Evolutionary conservation across 1,140 invertebrate genomes (phyloP).

Genomic region (Penaeus indicus): DNA sequence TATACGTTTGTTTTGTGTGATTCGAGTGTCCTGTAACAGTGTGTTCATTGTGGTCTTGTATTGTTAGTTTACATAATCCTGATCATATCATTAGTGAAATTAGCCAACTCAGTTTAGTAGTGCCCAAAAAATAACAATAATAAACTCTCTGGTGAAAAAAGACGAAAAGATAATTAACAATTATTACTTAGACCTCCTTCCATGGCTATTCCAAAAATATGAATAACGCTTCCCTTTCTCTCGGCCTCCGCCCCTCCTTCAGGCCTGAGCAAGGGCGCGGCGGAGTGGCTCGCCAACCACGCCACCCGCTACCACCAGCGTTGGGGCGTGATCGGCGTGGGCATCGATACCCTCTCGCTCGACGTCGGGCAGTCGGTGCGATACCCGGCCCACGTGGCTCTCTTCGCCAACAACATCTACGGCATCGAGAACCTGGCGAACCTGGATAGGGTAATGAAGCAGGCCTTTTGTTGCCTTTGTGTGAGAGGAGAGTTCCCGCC

Average conservation of each 20-base stretch:
- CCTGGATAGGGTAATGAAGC: slow-evolving; percentile 66
- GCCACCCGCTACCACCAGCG: slow-evolving; percentile 68
- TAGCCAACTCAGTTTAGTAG: no score
- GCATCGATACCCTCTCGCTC: slow-evolving; percentile 76
- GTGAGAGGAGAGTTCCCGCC: neutral
- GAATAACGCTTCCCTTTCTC: neutral
- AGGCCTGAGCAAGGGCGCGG: slow-evolving; percentile 75
- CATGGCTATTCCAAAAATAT: neutral
- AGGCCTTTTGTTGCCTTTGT: neutral
- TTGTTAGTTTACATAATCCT: no score
- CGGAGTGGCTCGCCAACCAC: slow-evolving; percentile 75
- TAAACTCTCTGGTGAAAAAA: no score
- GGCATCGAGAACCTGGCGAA: slow-evolving; percentile 76
- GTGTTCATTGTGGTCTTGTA: no score
- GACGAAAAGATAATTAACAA: no score
- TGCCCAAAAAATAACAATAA: no score
- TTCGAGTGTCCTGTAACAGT: no score
- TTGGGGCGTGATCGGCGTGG: slow-evolving; percentile 74
- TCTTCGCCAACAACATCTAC: slow-evolving; percentile 73
- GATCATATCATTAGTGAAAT: no score
- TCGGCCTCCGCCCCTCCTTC: slow-evolving; percentile 66
- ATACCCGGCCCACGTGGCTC: slow-evolving; percentile 71
- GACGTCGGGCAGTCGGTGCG: slow-evolving; percentile 73
- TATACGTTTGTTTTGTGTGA: no score
- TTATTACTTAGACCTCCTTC: neutral